phyloP scores from a whole-genome alignment of 2,797 vertebrate genomes.

The Myoxocephalus aenaeus region DNA sequence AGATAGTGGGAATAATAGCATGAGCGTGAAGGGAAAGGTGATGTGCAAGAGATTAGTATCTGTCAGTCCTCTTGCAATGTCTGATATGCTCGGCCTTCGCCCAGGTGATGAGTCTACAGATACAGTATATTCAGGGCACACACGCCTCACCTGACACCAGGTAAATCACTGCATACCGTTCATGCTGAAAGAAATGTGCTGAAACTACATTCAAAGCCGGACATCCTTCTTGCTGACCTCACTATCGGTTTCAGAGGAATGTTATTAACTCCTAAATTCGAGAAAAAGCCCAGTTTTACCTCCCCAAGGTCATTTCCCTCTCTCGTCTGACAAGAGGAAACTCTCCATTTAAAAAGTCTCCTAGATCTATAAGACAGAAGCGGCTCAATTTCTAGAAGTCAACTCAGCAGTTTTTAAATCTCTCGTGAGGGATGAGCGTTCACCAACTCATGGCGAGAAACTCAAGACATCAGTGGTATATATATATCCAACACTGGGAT shows the following conservation, averaged over 20 bases:
- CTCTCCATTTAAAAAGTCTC: slow-evolving; percentile 35
- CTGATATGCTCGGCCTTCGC: not conserved
- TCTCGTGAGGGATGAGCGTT: slow-evolving; percentile 36
- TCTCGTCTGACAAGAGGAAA: slow-evolving; percentile 7
- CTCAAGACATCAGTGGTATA: slow-evolving; percentile 25
- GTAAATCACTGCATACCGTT: not conserved
- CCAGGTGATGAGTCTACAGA: not conserved
- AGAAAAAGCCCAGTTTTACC: not conserved
- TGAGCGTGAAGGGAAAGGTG: not conserved
- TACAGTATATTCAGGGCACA: not conserved
- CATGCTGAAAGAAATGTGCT: not conserved
- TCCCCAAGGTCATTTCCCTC: not conserved
- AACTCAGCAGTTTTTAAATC: slow-evolving; percentile 67
- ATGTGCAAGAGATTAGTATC: not conserved
- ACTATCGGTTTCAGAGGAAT: not conserved
- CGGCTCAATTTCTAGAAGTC: slow-evolving; percentile 63
- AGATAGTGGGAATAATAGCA: not conserved
- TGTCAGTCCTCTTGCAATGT: not conserved
- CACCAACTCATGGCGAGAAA: slow-evolving; percentile 39
- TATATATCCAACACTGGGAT: slow-evolving; percentile 14
- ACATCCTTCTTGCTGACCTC: not conserved
- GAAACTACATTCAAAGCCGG: not conserved
- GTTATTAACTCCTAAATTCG: not conserved
- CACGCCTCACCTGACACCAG: slow-evolving; percentile 6
- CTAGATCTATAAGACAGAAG: slow-evolving; percentile 46